A percentile compares a stretch with the other conserved stretches of the same genome.
Evolutionary conservation across 2,797 vertebrate species (phyloP).

Genomic region (Myripristis jacobus): DNA sequence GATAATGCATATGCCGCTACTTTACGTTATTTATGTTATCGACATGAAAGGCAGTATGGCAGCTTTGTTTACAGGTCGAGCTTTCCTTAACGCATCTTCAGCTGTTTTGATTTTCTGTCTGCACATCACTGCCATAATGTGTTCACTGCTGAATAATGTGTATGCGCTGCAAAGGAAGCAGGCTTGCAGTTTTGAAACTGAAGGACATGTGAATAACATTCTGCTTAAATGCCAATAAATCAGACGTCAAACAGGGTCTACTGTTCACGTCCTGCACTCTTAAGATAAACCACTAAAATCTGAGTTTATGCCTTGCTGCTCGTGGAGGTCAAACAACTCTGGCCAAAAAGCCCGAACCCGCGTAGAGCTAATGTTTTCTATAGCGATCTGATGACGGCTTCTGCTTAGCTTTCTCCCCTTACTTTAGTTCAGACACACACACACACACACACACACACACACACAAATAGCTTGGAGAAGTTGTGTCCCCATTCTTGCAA

Average conservation of each 20-base stretch:
- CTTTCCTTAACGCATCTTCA: background rate
- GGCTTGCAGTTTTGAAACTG: background rate
- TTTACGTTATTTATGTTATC: background rate
- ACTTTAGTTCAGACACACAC: background rate
- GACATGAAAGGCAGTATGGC: background rate
- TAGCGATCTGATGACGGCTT: no score
- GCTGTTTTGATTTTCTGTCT: no score
- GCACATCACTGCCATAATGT: no score
- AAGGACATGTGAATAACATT: background rate
- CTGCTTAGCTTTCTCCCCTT: no score
- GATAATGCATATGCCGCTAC: no score
- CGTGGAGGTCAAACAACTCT: background rate
- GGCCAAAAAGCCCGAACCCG: background rate
- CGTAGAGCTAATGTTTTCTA: background rate
- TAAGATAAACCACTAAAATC: background rate
- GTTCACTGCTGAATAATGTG: no score
- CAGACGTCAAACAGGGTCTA: background rate
- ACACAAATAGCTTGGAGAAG: background rate
- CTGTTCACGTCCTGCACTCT: conserved; percentile 9
- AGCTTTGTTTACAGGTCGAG: background rate
- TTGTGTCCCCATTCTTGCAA: conserved; percentile 11
- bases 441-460: background rate
- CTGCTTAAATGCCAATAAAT: conserved; percentile 5
- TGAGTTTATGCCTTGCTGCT: background rate
- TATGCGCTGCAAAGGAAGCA: background rate